These are phyloP conservation scores for Aethina tumida DNA, from an alignment of 1,140 invertebrate species.

Conservation along the genomic window DNA sequence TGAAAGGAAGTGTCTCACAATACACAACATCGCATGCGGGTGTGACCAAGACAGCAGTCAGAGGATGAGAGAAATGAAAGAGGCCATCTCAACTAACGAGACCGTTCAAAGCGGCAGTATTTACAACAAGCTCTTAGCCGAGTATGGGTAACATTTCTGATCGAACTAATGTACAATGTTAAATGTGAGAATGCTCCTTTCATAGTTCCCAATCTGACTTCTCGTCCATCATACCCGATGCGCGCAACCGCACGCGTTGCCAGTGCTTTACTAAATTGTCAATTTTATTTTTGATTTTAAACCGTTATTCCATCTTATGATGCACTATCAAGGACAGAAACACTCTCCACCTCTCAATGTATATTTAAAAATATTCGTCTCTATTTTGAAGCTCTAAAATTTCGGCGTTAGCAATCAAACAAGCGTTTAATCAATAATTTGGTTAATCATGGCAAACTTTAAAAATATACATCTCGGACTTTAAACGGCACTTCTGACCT, in stretches of 20 bases:
- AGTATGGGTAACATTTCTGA: conserved; percentile 32
- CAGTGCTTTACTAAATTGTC: no score
- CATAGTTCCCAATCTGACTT: conserved; percentile 34
- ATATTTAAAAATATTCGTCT: no score
- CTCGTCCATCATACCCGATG: conserved; percentile 25
- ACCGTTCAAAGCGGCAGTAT: conserved; percentile 48
- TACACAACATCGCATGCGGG: conserved; percentile 58
- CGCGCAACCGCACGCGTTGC: conserved; percentile 13
- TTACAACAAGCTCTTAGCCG: conserved; percentile 44
- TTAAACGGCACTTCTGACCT: no score
- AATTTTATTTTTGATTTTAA: no score
- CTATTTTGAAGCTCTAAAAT: no score
- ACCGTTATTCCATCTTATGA: no score
- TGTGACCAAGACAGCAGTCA: conserved; percentile 36
- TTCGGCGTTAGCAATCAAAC: no score
- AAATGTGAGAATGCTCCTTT: conserved; percentile 57
- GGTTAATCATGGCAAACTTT: no score
- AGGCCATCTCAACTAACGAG: conserved; percentile 33
- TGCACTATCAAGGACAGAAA: no score
- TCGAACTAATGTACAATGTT: conserved; percentile 41
- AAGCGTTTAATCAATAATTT: no score
- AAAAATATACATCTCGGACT: no score
- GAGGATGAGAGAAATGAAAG: conserved; percentile 36
- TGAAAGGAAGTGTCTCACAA: conserved; percentile 67
- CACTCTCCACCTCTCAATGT: no score